A percentile compares a stretch with the other conserved stretches of the same genome.
phyloP scores from a whole-genome alignment of 2,888 invertebrate species.

The Pristionchus mayeri region DNA sequence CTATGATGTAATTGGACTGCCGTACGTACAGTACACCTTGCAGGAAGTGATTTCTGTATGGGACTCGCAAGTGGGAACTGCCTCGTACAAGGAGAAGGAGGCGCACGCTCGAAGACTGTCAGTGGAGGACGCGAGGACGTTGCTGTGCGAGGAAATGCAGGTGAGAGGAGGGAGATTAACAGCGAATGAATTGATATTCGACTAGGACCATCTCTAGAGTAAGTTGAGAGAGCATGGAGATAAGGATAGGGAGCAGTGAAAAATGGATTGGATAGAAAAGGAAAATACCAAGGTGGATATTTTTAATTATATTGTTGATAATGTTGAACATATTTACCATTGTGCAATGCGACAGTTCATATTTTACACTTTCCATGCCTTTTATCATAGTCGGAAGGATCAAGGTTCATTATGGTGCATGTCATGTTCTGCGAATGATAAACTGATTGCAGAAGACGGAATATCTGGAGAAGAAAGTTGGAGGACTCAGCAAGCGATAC shows the following conservation, averaged over 20 bases:
- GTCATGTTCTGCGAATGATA: too few species aligned
- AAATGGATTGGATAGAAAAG: too few species aligned
- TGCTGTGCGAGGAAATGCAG: background rate
- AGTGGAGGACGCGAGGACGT: constrained; percentile 3
- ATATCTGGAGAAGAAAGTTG: constrained; percentile 1
- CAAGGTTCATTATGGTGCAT: too few species aligned
- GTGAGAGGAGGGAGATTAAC: background rate
- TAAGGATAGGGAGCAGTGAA: too few species aligned
- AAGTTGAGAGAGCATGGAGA: too few species aligned
- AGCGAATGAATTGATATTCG: too few species aligned
- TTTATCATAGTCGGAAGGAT: too few species aligned
- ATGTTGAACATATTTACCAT: background rate
- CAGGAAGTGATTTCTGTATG: background rate
- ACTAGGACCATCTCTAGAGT: too few species aligned
- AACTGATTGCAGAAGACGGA: background rate
- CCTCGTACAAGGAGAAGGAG: background rate
- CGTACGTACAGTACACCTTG: background rate
- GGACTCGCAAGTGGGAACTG: background rate
- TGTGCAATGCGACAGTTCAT: too few species aligned
- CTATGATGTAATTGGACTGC: too few species aligned
- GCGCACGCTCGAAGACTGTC: background rate
- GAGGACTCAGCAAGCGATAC: background rate
- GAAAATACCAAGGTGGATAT: too few species aligned
- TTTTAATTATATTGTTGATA: background rate
- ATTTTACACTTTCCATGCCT: background rate